Conservation (phyloP, 2,888 invertebrate genomes). For the Lordiphosa fenestrarum region DNA sequence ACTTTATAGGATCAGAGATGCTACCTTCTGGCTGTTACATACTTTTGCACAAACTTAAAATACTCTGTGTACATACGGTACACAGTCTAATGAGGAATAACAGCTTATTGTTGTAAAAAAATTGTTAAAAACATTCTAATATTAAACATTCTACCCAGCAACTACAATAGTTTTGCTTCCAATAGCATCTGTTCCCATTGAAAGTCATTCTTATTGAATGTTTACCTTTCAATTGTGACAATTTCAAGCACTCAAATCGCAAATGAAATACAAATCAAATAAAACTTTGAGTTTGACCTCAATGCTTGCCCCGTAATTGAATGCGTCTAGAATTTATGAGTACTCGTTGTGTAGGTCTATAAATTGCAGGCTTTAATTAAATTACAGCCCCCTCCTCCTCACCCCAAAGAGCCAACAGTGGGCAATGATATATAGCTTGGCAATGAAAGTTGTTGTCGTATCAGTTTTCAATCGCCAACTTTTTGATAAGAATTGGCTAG, state of each 20-base stretch:
- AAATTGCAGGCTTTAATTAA: slow-evolving; percentile 62
- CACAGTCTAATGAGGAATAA: too few species aligned
- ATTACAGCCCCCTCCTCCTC: slow-evolving; percentile 28
- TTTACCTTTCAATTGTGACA: slow-evolving; percentile 27
- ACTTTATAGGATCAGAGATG: too few species aligned
- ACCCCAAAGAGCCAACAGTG: neutral
- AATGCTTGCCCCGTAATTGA: slow-evolving; percentile 59
- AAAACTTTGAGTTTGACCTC: slow-evolving; percentile 27
- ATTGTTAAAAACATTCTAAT: too few species aligned
- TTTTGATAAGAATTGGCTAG: slow-evolving; percentile 44
- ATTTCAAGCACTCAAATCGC: slow-evolving; percentile 1
- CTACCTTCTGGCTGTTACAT: too few species aligned
- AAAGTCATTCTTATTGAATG: slow-evolving; percentile 16
- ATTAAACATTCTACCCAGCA: too few species aligned
- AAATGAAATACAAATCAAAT: slow-evolving; percentile 34
- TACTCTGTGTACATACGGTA: too few species aligned
- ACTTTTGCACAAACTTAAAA: too few species aligned
- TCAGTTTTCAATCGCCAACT: slow-evolving; percentile 48
- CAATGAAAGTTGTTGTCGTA: slow-evolving; percentile 39
- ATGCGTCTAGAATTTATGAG: slow-evolving; percentile 59
- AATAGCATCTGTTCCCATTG: neutral
- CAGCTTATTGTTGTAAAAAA: too few species aligned
- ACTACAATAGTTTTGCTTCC: neutral
- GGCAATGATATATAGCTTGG: slow-evolving; percentile 29
- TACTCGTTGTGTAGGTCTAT: slow-evolving; percentile 34